Evolutionary conservation across 2,113 vertebrate species (phyloP).

Genomic region (Phoxinus phoxinus): DNA sequence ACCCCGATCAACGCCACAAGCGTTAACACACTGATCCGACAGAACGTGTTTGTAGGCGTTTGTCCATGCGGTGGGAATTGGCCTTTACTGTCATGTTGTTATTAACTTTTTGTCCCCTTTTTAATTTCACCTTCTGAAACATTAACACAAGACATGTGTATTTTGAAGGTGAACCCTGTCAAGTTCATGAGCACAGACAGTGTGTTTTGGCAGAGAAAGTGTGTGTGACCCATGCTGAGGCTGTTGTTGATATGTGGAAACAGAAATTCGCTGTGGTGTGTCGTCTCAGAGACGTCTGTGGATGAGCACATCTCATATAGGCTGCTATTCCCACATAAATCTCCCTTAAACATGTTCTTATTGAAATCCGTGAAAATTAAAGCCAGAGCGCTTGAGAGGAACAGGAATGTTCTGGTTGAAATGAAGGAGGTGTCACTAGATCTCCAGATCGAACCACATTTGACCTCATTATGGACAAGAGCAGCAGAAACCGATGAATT

Average conservation of each 20-base stretch:
- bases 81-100: not conserved
- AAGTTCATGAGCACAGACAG: not conserved
- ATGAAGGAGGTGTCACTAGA: not conserved
- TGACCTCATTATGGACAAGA: constrained; percentile 16
- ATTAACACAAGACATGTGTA: not conserved
- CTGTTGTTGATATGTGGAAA: constrained; percentile 6
- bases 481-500: not conserved
- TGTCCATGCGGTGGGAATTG: no score
- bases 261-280: not conserved
- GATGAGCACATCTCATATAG: constrained; percentile 15
- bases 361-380: constrained; percentile 23
- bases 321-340: constrained; percentile 40
- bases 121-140: not conserved
- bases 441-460: not conserved
- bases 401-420: constrained; percentile 19
- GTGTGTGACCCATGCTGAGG: constrained; percentile 10
- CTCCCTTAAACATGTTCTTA: constrained; percentile 33
- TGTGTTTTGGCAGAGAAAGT: constrained; percentile 7
- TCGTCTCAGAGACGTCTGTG: not conserved
- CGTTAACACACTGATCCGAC: no score
- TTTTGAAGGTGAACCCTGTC: not conserved
- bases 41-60: no score
- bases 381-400: not conserved
- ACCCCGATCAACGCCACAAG: no score
- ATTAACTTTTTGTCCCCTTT: not conserved